phyloP scores from a whole-genome alignment of 2,113 vertebrate species.

The Agapornis roseicollis region DNA sequence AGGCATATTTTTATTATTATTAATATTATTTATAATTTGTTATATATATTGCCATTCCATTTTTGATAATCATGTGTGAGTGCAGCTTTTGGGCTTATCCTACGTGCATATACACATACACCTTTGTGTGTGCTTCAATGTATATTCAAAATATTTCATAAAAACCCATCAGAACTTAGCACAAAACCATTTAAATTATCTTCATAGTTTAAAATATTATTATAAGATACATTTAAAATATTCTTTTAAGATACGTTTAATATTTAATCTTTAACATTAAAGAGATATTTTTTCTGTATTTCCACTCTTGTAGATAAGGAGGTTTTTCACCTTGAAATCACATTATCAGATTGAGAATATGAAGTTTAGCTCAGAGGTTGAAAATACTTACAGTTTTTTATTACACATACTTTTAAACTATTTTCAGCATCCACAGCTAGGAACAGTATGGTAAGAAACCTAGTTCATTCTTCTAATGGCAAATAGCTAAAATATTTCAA shows the following conservation, averaged over 20 bases:
- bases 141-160: not conserved
- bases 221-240: not conserved
- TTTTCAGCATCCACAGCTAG: not conserved
- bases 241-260: not conserved
- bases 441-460: not conserved
- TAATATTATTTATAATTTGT: not conserved
- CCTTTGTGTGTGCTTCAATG: not conserved
- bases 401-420: not conserved
- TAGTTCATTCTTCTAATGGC: not conserved
- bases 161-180: not conserved
- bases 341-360: not conserved
- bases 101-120: not conserved
- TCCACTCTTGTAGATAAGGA: not conserved
- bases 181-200: not conserved
- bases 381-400: not conserved
- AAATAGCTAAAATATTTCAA: not conserved
- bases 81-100: not conserved
- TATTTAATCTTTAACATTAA: not conserved
- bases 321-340: not conserved
- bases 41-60: not conserved
- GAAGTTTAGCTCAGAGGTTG: not conserved
- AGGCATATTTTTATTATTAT: not conserved
- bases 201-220: not conserved
- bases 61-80: not conserved
- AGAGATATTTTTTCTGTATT: fast-evolving